Evolutionary conservation across 1,140 invertebrate species (phyloP).

Genomic region (Drosophila pandora): DNA sequence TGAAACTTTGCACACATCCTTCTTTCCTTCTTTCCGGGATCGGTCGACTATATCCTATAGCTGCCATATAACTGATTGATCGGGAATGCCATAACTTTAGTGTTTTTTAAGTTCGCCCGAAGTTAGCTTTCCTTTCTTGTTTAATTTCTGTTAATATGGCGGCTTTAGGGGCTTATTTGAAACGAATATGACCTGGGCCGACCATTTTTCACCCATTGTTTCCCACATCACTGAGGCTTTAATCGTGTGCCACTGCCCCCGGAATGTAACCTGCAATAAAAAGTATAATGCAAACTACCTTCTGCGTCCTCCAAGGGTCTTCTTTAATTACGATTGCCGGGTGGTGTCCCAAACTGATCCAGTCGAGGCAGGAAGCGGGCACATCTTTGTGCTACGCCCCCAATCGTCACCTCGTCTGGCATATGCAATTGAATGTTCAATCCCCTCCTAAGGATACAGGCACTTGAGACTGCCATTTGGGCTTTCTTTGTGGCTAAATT

Average conservation of each 20-base stretch:
- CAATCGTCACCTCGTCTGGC: conserved; percentile 62
- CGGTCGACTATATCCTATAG: too few relatives aligned
- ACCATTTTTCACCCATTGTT: conserved; percentile 53
- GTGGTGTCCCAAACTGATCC: neutral
- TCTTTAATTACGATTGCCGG: conserved; percentile 59
- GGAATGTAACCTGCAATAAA: conserved; percentile 15
- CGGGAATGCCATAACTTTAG: too few relatives aligned
- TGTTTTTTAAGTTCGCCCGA: too few relatives aligned
- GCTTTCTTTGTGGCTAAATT: conserved; percentile 49
- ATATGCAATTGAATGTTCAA: conserved; percentile 69
- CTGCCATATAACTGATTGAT: too few relatives aligned
- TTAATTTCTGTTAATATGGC: neutral
- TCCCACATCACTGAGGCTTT: conserved; percentile 66
- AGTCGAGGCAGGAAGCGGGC: conserved; percentile 10
- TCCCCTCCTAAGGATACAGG: conserved; percentile 5
- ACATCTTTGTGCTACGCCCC: conserved; percentile 52
- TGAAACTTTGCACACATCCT: too few relatives aligned
- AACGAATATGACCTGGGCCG: conserved; percentile 10
- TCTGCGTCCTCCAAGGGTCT: conserved; percentile 45
- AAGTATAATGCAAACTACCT: conserved; percentile 75
- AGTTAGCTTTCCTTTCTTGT: too few relatives aligned
- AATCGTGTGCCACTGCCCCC: conserved; percentile 59
- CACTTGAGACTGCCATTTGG: conserved; percentile 46
- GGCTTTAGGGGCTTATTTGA: conserved; percentile 6
- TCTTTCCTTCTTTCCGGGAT: too few relatives aligned